These are phyloP conservation scores for Sus cebifrons DNA, from an alignment of 2,797 vertebrate species.

Conservation along the genomic window DNA sequence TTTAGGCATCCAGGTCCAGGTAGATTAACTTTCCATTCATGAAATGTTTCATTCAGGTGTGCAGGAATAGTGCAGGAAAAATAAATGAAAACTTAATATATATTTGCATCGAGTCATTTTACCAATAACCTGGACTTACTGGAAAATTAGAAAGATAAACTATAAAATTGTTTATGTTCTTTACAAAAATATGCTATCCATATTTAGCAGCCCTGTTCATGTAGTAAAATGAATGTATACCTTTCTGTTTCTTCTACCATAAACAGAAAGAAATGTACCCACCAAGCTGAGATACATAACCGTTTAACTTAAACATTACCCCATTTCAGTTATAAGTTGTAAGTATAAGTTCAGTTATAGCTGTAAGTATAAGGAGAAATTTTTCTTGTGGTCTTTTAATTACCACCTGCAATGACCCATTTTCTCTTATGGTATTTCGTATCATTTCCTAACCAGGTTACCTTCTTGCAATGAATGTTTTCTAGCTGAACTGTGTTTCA, in stretches of 20 bases:
- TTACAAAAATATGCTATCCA: slow-evolving; percentile 82
- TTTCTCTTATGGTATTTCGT: background rate
- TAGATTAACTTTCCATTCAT: slow-evolving; percentile 85
- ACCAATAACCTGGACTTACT: slow-evolving; percentile 82
- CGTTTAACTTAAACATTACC: slow-evolving; percentile 35
- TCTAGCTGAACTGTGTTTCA: slow-evolving; percentile 52
- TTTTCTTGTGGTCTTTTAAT: background rate
- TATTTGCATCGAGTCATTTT: slow-evolving; percentile 83
- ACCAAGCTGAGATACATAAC: slow-evolving; percentile 49
- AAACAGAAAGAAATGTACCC: background rate
- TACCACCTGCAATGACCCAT: background rate
- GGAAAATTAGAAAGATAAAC: slow-evolving; percentile 86
- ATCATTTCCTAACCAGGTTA: background rate
- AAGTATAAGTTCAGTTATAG: slow-evolving; percentile 31
- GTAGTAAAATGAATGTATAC: slow-evolving; percentile 58
- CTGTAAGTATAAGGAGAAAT: slow-evolving; percentile 52
- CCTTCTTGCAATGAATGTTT: background rate
- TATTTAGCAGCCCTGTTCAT: slow-evolving; percentile 65
- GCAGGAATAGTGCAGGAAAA: slow-evolving; percentile 81
- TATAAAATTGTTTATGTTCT: slow-evolving; percentile 83
- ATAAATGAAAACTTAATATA: slow-evolving; percentile 85
- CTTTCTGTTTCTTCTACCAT: slow-evolving; percentile 69
- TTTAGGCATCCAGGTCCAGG: slow-evolving; percentile 67
- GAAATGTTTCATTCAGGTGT: slow-evolving; percentile 82
- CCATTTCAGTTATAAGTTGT: background rate